These are phyloP conservation scores for Diarsia mendica DNA, from an alignment of 2,888 invertebrate genomes.

Conservation along the genomic window DNA sequence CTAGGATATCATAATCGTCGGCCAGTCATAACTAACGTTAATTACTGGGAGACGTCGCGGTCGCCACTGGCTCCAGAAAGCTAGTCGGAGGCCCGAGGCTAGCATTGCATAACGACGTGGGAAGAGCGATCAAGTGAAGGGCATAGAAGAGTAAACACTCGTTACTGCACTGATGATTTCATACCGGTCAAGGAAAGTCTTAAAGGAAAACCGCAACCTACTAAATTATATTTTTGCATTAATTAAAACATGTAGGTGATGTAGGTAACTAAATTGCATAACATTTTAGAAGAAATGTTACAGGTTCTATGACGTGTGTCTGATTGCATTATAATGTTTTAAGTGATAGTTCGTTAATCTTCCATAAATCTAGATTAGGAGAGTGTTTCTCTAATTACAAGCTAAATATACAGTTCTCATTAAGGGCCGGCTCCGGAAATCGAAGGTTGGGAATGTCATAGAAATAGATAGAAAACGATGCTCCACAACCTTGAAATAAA, in stretches of 20 bases:
- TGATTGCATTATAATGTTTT: background rate
- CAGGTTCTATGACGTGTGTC: background rate
- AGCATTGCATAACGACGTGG: slow-evolving; percentile 80
- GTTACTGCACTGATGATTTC: slow-evolving; percentile 83
- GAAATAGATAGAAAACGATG: too few relatives aligned
- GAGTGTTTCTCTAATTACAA: slow-evolving; percentile 43
- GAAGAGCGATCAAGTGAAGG: slow-evolving; percentile 80
- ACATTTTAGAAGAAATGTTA: background rate
- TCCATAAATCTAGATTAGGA: slow-evolving; percentile 26
- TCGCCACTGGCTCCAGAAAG: slow-evolving; percentile 75
- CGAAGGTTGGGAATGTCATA: too few relatives aligned
- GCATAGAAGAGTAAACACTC: slow-evolving; percentile 83
- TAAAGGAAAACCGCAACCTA: slow-evolving; percentile 77
- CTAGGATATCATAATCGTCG: slow-evolving; percentile 78
- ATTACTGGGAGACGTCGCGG: slow-evolving; percentile 69
- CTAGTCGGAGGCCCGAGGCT: slow-evolving; percentile 69
- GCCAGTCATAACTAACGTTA: slow-evolving; percentile 72
- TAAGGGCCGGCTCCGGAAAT: too few relatives aligned
- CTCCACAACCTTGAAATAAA: too few relatives aligned
- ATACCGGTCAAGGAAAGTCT: slow-evolving; percentile 86
- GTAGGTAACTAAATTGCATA: background rate
- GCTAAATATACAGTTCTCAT: slow-evolving; percentile 48
- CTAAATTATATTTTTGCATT: slow-evolving; percentile 61
- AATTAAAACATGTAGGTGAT: slow-evolving; percentile 53
- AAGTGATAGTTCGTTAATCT: slow-evolving; percentile 10